Evolutionary conservation across 2,888 invertebrate species (phyloP).

Genomic region (Alloscopus bannaensis): DNA sequence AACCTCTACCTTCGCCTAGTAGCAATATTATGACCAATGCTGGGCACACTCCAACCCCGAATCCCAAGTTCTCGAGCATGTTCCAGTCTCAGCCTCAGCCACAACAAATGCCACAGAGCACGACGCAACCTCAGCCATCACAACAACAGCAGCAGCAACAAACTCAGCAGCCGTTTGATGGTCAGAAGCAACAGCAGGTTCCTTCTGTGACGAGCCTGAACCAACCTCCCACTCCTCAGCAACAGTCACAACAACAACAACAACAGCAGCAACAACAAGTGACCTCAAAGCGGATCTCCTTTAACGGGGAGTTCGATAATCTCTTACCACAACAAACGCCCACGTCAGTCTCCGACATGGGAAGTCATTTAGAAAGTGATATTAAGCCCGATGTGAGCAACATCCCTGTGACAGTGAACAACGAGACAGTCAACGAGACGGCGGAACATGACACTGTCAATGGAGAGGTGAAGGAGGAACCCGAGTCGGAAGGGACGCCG

Average conservation of each 20-base stretch:
- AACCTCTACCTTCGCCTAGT: constrained; percentile 74
- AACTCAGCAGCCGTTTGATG: constrained; percentile 74
- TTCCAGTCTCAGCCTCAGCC: constrained; percentile 46
- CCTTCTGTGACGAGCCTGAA: constrained; percentile 73
- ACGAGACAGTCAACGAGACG: constrained; percentile 36
- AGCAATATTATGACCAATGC: constrained; percentile 49
- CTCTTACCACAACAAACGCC: constrained; percentile 65
- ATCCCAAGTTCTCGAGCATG: constrained; percentile 51
- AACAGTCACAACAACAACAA: constrained; percentile 25
- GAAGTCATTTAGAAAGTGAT: constrained; percentile 68
- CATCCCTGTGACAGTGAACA: constrained; percentile 58
- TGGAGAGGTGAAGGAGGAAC: constrained; percentile 77
- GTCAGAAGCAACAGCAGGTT: constrained; percentile 69
- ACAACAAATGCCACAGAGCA: constrained; percentile 50
- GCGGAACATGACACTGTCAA: constrained; percentile 69
- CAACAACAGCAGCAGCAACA: constrained; percentile 70
- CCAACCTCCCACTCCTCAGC: constrained; percentile 79
- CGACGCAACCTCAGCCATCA: constrained; percentile 74
- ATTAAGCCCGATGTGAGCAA: constrained; percentile 70
- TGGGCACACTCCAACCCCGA: constrained; percentile 56
- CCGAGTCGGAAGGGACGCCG: constrained; percentile 75
- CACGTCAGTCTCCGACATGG: constrained; percentile 67
- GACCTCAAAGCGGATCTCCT: constrained; percentile 65
- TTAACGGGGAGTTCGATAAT: constrained; percentile 71
- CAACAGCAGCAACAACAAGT: constrained; percentile 60